Conservation (phyloP, 2,113 vertebrate genomes). For the Megaceryle maxima region DNA sequence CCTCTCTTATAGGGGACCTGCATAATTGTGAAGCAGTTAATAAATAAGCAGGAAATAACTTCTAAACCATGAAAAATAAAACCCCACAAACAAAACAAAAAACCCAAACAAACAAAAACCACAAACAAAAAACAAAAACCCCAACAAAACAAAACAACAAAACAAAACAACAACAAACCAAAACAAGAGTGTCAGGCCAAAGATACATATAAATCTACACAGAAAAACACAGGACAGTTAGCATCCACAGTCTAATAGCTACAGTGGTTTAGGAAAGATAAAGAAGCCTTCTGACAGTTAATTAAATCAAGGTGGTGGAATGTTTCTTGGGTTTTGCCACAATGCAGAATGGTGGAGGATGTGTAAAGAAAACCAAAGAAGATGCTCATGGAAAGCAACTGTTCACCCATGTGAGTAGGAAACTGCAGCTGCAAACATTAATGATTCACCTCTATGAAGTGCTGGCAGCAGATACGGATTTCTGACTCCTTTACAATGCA, state of each 20-base stretch:
- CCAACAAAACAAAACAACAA: background rate
- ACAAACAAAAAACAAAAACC: background rate
- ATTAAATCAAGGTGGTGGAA: background rate
- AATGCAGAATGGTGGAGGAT: background rate
- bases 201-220: background rate
- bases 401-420: rapidly evolving
- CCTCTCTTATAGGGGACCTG: background rate
- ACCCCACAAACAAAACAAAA: background rate
- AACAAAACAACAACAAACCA: background rate
- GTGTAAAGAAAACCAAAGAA: background rate
- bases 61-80: background rate
- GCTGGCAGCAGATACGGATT: background rate
- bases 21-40: background rate
- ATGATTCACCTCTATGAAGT: background rate
- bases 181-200: background rate
- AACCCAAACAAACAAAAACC: background rate
- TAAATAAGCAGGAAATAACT: background rate
- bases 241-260: background rate
- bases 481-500: background rate
- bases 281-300: background rate
- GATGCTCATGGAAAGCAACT: background rate
- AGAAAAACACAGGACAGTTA: background rate
- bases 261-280: conserved; percentile 1
- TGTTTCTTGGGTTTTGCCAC: background rate
- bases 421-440: background rate